These are phyloP conservation scores for Drosophila sproati DNA, from an alignment of 1,140 invertebrate genomes.

Conservation along the genomic window DNA sequence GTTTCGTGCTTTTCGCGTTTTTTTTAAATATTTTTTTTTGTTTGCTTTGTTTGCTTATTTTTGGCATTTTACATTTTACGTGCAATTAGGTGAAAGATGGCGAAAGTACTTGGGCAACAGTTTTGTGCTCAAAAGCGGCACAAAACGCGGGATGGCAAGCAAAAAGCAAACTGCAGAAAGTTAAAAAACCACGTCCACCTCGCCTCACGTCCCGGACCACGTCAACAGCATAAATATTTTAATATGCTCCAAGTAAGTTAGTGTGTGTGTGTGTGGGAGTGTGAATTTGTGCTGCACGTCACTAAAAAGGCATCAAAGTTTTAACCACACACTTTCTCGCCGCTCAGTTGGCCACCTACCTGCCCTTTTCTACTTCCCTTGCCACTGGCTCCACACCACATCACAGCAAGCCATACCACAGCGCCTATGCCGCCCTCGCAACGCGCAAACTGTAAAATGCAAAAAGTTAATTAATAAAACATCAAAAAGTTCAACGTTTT, in stretches of 20 bases:
- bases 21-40: not conserved
- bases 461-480: slow-evolving; percentile 83
- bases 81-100: slow-evolving; percentile 77
- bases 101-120: slow-evolving; percentile 65
- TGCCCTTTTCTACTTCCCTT: not conserved
- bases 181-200: slow-evolving; percentile 6
- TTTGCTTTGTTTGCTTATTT: slow-evolving; percentile 17
- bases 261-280: slow-evolving; percentile 46
- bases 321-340: slow-evolving; percentile 68
- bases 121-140: slow-evolving; percentile 43
- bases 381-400: no score
- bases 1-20: slow-evolving; percentile 49
- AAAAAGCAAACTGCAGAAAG: slow-evolving; percentile 29
- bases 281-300: slow-evolving; percentile 61
- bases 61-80: slow-evolving; percentile 67
- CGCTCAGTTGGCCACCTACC: not conserved
- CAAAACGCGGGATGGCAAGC: not conserved
- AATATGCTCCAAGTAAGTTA: slow-evolving; percentile 61
- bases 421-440: not conserved
- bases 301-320: slow-evolving; percentile 79
- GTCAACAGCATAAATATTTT: slow-evolving; percentile 68
- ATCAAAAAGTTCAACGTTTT: slow-evolving; percentile 81
- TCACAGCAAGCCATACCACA: not conserved
- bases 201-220: slow-evolving; percentile 16
- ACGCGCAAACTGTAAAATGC: slow-evolving; percentile 52